A percentile compares a stretch with the other conserved stretches of the same genome.
Evolutionary conservation across 1,140 invertebrate genomes (phyloP).

Genomic region (Akabosia matsudoensis): DNA sequence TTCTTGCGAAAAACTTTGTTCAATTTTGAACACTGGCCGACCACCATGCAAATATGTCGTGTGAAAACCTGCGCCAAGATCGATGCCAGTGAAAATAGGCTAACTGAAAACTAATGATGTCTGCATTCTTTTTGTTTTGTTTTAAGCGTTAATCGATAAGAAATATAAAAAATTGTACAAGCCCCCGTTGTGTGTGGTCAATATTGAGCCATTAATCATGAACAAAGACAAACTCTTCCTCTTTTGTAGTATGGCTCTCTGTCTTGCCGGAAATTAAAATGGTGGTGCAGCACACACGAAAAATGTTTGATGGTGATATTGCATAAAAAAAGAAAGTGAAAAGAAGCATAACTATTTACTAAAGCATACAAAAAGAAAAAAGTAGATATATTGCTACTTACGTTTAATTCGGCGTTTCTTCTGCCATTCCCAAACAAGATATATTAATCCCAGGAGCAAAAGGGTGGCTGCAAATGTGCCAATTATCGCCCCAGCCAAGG

Average conservation of each 20-base stretch:
- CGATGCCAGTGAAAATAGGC: background rate
- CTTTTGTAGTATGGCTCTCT: background rate
- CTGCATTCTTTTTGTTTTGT: background rate
- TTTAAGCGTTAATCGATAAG: too few relatives aligned
- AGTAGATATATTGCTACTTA: conserved; percentile 34
- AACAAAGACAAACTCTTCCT: too few relatives aligned
- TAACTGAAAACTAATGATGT: conserved; percentile 7
- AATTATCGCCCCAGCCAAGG: conserved; percentile 58
- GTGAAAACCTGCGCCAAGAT: too few relatives aligned
- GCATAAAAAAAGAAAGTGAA: too few relatives aligned
- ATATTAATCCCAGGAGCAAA: conserved; percentile 52
- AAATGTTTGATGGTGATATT: too few relatives aligned
- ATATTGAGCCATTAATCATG: too few relatives aligned
- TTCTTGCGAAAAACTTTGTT: too few relatives aligned
- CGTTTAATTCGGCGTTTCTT: conserved; percentile 34
- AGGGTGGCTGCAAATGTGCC: conserved; percentile 57
- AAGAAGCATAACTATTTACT: background rate
- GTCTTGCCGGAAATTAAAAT: background rate
- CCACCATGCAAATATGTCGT: too few relatives aligned
- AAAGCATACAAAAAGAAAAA: background rate
- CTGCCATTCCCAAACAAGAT: conserved; percentile 52
- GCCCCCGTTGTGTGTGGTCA: too few relatives aligned
- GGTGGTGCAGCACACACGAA: too few relatives aligned
- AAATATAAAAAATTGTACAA: too few relatives aligned
- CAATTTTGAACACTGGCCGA: too few relatives aligned